phyloP scores from a whole-genome alignment of 2,888 invertebrate species.

The Caenorhabditis imperialis region DNA sequence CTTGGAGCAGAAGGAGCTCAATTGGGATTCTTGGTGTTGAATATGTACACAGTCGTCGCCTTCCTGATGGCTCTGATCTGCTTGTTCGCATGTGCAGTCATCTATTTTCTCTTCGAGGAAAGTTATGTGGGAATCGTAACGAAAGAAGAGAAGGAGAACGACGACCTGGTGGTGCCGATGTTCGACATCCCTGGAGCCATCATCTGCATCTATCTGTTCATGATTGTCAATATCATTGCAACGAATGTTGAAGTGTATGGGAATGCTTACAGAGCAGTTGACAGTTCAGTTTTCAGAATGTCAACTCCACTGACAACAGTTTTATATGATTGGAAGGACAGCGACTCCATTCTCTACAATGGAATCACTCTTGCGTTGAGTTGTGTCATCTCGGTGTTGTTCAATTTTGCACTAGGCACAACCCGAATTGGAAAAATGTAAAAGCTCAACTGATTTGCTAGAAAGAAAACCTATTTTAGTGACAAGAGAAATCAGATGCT shows the following conservation, averaged over 20 bases:
- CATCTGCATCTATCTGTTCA: slow-evolving; percentile 64
- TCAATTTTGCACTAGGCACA: slow-evolving; percentile 52
- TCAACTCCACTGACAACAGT: slow-evolving; percentile 58
- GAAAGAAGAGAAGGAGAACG: slow-evolving; percentile 52
- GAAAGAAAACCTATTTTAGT: slow-evolving; percentile 12
- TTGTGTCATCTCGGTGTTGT: slow-evolving; percentile 48
- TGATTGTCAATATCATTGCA: slow-evolving; percentile 59
- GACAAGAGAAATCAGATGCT: slow-evolving; percentile 59
- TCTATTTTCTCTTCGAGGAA: slow-evolving; percentile 61
- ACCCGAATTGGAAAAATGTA: slow-evolving; percentile 57
- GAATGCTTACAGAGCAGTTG: not conserved
- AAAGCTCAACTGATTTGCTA: no score
- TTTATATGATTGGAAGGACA: slow-evolving; percentile 60
- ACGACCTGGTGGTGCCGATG: slow-evolving; percentile 53
- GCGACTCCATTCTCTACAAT: slow-evolving; percentile 59
- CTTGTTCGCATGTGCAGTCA: slow-evolving; percentile 36
- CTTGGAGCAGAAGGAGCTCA: slow-evolving; percentile 50
- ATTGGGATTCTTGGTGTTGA: slow-evolving; percentile 42
- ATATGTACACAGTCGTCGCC: slow-evolving; percentile 60
- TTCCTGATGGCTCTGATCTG: slow-evolving; percentile 59
- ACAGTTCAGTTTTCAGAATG: slow-evolving; percentile 20
- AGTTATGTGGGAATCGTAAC: slow-evolving; percentile 63
- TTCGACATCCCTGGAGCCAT: slow-evolving; percentile 58
- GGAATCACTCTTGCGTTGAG: slow-evolving; percentile 50
- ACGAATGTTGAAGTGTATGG: slow-evolving; percentile 66